phyloP scores from a whole-genome alignment of 1,140 invertebrate species.

The Sminthurides bifidus region DNA sequence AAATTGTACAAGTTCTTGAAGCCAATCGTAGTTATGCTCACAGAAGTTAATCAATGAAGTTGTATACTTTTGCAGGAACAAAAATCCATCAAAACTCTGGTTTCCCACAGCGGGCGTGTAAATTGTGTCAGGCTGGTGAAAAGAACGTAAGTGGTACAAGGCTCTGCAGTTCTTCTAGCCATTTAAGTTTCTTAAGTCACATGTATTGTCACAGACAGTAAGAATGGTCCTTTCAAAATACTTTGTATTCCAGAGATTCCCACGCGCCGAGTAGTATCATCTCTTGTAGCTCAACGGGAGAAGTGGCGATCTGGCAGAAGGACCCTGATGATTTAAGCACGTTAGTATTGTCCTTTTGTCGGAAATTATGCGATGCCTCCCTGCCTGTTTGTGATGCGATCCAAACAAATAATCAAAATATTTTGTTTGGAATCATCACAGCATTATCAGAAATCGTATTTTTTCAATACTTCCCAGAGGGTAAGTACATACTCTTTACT shows the following conservation, averaged over 20 bases:
- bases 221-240: too few species aligned
- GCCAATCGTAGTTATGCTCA: background rate
- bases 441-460: slow-evolving; percentile 15
- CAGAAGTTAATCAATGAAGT: background rate
- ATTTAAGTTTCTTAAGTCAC: too few species aligned
- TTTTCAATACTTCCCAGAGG: background rate
- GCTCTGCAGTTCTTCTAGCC: too few species aligned
- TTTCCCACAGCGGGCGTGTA: slow-evolving; percentile 17
- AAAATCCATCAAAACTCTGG: slow-evolving; percentile 13
- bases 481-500: too few species aligned
- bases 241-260: too few species aligned
- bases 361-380: background rate
- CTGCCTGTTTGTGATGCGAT: slow-evolving; percentile 25
- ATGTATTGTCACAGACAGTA: too few species aligned
- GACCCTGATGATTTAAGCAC: background rate
- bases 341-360: background rate
- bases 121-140: slow-evolving; percentile 26
- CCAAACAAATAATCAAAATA: background rate
- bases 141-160: slow-evolving; percentile 14
- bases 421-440: slow-evolving; percentile 16
- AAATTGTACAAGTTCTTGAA: background rate
- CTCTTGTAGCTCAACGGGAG: slow-evolving; percentile 9
- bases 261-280: too few species aligned
- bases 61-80: slow-evolving; percentile 11
- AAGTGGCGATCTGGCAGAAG: slow-evolving; percentile 13